These are phyloP conservation scores for Salvator merianae DNA, from an alignment of 2,113 vertebrate genomes.

Conservation along the genomic window DNA sequence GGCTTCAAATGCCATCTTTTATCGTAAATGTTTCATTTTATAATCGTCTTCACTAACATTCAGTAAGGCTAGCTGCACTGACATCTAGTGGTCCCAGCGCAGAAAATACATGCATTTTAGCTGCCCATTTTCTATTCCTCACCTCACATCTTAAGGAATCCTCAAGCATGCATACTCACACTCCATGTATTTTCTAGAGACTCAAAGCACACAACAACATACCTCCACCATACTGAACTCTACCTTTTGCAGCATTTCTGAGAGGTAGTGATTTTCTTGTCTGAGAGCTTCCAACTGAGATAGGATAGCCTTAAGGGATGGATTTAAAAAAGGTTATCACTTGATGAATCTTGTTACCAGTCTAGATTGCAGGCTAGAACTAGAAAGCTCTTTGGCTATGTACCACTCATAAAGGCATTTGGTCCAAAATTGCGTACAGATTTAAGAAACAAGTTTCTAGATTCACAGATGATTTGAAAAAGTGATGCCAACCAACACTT, in stretches of 20 bases:
- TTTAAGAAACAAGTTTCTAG: neutral
- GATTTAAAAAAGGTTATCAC: neutral
- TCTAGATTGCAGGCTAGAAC: neutral
- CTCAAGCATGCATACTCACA: too few species aligned
- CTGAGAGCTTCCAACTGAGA: slow-evolving; percentile 84
- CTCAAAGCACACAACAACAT: neutral
- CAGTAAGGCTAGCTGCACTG: neutral
- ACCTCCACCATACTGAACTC: slow-evolving; percentile 64
- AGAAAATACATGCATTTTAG: neutral
- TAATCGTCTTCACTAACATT: neutral
- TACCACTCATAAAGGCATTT: neutral
- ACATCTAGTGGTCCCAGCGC: slow-evolving; percentile 23
- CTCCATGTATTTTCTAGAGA: neutral
- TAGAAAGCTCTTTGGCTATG: neutral
- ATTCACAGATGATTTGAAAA: neutral
- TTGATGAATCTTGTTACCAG: neutral
- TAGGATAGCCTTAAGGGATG: slow-evolving; percentile 76
- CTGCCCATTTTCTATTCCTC: neutral
- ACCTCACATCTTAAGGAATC: too few species aligned
- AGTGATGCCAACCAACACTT: neutral
- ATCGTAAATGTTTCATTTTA: neutral
- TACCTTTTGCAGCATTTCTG: slow-evolving; percentile 76
- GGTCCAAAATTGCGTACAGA: neutral
- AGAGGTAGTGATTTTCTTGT: slow-evolving; percentile 84
- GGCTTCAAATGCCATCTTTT: neutral